A percentile compares a stretch with the other conserved stretches of the same genome.
These are phyloP conservation scores for Denticeps clupeoides DNA, from an alignment of 2,797 vertebrate genomes.

Conservation along the genomic window DNA sequence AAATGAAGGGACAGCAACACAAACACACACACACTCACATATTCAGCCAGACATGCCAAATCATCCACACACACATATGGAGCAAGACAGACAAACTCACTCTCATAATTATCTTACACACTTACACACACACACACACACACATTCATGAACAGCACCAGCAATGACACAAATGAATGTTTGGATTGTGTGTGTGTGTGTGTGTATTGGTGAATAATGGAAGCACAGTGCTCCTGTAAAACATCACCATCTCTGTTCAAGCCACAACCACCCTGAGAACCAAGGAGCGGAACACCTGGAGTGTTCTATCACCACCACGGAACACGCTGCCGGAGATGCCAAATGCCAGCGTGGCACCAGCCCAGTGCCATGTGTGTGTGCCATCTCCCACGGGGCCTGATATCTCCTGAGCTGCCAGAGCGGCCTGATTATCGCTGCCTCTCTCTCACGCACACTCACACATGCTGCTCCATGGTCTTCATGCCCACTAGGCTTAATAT, in stretches of 20 bases:
- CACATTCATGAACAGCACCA: constrained; percentile 25
- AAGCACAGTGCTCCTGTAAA: no score
- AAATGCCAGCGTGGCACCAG: constrained; percentile 37
- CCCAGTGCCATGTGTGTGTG: constrained; percentile 16
- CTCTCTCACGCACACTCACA: background rate
- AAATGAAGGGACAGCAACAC: constrained; percentile 65
- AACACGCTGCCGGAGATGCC: constrained; percentile 32
- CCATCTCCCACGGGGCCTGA: background rate
- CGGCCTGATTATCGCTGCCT: constrained; percentile 25
- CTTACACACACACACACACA: constrained; percentile 9
- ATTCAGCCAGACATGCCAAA: constrained; percentile 16
- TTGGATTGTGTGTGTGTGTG: background rate
- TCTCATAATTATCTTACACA: constrained; percentile 15
- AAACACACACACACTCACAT: constrained; percentile 26
- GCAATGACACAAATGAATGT: constrained; percentile 22
- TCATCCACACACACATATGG: constrained; percentile 12
- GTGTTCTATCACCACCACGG: constrained; percentile 24
- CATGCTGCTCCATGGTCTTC: constrained; percentile 30
- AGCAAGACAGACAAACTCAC: constrained; percentile 8
- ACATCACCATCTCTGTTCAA: no score
- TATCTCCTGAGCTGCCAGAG: constrained; percentile 15
- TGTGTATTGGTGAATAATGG: background rate
- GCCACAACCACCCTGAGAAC: constrained; percentile 26
- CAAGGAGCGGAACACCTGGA: constrained; percentile 30
- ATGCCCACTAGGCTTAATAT: constrained; percentile 58